These are phyloP conservation scores for Heteronetta atricapilla DNA, from an alignment of 2,113 vertebrate genomes.

Conservation along the genomic window DNA sequence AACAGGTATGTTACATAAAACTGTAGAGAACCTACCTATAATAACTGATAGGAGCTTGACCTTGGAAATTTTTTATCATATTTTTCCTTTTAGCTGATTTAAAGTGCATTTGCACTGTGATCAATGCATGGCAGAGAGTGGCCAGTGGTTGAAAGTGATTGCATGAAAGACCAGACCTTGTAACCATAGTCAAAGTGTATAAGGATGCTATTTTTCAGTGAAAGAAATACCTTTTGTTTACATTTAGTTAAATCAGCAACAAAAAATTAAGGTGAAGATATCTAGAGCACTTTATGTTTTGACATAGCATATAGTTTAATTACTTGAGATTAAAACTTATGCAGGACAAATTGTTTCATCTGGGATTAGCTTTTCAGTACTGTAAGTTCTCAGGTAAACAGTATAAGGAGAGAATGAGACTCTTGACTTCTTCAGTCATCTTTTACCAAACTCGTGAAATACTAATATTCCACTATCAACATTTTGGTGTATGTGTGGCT, in stretches of 20 bases:
- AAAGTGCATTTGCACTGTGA: neutral
- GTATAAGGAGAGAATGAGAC: neutral
- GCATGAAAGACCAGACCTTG: neutral
- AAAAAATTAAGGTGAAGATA: neutral
- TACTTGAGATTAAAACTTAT: neutral
- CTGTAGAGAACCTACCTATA: neutral
- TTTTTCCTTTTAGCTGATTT: neutral
- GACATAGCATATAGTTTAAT: neutral
- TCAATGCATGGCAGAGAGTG: neutral
- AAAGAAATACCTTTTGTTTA: neutral
- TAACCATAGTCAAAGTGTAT: neutral
- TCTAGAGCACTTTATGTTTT: neutral
- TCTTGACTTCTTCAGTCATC: neutral
- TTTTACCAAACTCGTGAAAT: neutral
- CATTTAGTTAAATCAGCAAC: neutral
- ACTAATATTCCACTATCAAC: neutral
- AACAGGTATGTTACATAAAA: conserved; percentile 77
- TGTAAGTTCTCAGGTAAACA: neutral
- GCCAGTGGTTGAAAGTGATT: neutral
- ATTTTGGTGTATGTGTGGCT: neutral
- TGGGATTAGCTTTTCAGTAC: neutral
- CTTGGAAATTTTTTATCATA: neutral
- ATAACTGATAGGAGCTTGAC: neutral
- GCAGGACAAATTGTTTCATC: neutral
- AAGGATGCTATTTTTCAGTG: neutral